A percentile compares a stretch with the other conserved stretches of the same genome.
Evolutionary conservation across 2,888 invertebrate species (phyloP).

Genomic region (Endomychus coccineus): DNA sequence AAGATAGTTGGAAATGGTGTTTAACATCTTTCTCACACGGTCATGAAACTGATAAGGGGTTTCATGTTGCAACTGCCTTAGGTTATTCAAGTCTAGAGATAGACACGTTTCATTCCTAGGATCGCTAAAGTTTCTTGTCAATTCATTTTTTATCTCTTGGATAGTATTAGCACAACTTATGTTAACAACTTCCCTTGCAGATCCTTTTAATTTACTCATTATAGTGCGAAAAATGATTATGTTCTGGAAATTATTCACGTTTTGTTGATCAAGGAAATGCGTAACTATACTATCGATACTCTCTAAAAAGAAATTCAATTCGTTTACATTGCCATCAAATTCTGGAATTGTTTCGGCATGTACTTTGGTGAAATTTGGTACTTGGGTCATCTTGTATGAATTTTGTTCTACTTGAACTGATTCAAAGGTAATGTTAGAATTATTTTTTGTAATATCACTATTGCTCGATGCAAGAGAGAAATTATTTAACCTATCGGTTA

Average conservation of each 20-base stretch:
- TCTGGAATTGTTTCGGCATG: slow-evolving; percentile 9
- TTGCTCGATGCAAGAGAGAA: no score
- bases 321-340: slow-evolving; percentile 8
- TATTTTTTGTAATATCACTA: no score
- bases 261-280: slow-evolving; percentile 2
- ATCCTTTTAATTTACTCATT: slow-evolving; percentile 7
- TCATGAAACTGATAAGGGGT: slow-evolving; percentile 8
- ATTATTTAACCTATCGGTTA: no score
- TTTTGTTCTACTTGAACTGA: no score
- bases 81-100: no score
- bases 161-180: slow-evolving; percentile 7
- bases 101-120: slow-evolving; percentile 1
- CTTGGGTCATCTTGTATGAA: no score
- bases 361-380: no score
- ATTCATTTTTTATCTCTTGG: slow-evolving; percentile 4
- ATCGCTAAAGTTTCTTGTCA: slow-evolving; percentile 8
- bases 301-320: slow-evolving; percentile 10
- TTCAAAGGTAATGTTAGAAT: no score
- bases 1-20: slow-evolving; percentile 9
- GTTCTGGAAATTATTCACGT: slow-evolving; percentile 3
- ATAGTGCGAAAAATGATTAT: slow-evolving; percentile 5
- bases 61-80: no score
- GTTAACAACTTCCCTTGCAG: slow-evolving; percentile 6
- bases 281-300: slow-evolving; percentile 7
- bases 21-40: slow-evolving; percentile 7